Evolutionary conservation across 2,113 vertebrate species (phyloP).

Genomic region (Cavia aperea): DNA sequence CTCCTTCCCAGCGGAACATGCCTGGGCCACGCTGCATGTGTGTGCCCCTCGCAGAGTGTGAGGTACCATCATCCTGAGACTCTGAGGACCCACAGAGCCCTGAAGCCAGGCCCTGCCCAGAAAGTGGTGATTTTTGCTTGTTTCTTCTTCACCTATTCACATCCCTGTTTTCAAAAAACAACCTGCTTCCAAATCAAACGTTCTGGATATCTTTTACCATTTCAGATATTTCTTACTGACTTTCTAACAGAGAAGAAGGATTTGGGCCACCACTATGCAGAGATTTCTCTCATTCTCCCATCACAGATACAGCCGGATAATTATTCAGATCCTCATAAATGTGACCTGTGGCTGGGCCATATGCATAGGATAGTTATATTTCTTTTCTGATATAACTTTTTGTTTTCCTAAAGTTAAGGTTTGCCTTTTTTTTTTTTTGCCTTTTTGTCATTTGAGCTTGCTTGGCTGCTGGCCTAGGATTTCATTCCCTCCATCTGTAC

Average conservation of each 20-base stretch:
- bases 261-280: not conserved
- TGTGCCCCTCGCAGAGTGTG: too few relatives aligned
- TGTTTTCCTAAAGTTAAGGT: not conserved
- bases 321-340: not conserved
- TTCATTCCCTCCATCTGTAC: not conserved
- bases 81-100: not conserved
- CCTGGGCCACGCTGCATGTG: fast-evolving
- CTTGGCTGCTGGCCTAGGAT: not conserved
- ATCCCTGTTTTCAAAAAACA: not conserved
- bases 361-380: fast-evolving
- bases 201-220: not conserved
- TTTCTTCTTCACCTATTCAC: not conserved
- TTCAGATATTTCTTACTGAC: not conserved
- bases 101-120: not conserved
- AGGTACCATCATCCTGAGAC: not conserved
- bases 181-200: not conserved
- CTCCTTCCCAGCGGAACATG: not conserved
- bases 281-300: not conserved
- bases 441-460: too few relatives aligned
- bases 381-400: not conserved
- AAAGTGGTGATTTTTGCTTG: not conserved
- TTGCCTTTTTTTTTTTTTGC: not conserved
- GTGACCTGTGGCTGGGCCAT: not conserved
- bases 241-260: not conserved
- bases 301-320: fast-evolving